Evolutionary conservation across 2,888 invertebrate genomes (phyloP), one percentile per base, ranked within the genome.

Genomic region (Celastrina argiolus): DNA sequence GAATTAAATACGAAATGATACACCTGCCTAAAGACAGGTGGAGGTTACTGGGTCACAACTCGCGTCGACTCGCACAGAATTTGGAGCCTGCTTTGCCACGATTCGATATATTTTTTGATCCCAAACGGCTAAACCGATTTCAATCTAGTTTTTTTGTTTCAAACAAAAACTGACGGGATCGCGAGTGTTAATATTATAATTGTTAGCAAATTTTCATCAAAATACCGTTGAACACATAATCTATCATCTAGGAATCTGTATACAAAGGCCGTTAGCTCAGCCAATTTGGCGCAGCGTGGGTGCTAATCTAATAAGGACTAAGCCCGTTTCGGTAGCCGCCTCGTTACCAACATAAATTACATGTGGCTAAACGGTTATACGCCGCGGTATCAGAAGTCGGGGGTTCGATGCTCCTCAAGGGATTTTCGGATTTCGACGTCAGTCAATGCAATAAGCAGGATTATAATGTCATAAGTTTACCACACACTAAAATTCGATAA

Each of bases 261-360:
- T 26, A 39, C 34, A 34, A 31, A 56, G 56, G 36, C 31, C 56
- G 56, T 56, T 58, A n/a, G 58, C n/a, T 36, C n/a, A 66, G 66
- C 65, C 61, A 36, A 65, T 68, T 68, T 66, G 56, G 65, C 36
- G 45, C 16, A 36, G 18, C 41, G 68, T 68, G 63, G 65, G 67
- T 28, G 58, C 31, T 68, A 68, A 66, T 68, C 51, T 28, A 66
- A 68, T 68, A 64, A 66, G 68, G 58, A 58, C 63, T 41, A 63
- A 66, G 56, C 56, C 63, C 16, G 41, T 66, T 65, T 68, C 26
- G 56, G 65, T n/a, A 16, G 31, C 31, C 58, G 58, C n/a, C 18
- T 45, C 10, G 16, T 58, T 58, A 31, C 16, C 31, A 31, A 58
- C 58, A 31, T 58, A 58, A n/a, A 31, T 58, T 51, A 51, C 51